A percentile compares a stretch with the other conserved stretches of the same genome.
Conservation (phyloP, 2,113 vertebrate species). For the Cheirogaleus medius region DNA sequence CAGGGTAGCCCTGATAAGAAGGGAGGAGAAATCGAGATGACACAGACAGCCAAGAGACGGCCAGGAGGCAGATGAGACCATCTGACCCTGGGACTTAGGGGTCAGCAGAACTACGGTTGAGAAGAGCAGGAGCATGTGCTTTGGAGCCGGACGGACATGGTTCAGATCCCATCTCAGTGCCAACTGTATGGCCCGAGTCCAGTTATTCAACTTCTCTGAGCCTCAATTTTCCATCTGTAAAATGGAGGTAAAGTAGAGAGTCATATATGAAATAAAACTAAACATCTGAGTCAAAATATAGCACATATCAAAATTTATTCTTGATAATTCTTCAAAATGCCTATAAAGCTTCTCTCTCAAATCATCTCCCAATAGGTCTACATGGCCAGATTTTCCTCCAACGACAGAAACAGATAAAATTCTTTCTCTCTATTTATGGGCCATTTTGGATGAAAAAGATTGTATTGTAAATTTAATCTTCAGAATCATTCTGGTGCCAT, state of each 20-base stretch:
- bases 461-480: not conserved
- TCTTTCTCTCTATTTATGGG: not conserved
- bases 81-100: not conserved
- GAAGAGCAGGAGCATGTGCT: not conserved
- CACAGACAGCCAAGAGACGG: too few relatives aligned
- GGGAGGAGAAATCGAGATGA: too few relatives aligned
- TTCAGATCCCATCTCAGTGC: not conserved
- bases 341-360: not conserved
- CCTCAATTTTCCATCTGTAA: not conserved
- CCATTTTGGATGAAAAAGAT: not conserved
- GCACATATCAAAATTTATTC: not conserved
- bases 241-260: not conserved
- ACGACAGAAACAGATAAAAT: not conserved
- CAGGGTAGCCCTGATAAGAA: not conserved
- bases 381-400: not conserved
- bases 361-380: not conserved
- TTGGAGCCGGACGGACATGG: not conserved
- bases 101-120: not conserved
- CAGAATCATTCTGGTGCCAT: not conserved
- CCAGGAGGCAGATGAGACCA: not conserved
- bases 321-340: not conserved
- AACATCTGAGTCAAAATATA: not conserved
- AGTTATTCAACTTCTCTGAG: not conserved
- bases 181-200: not conserved
- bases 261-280: not conserved